Evolutionary conservation across 2,888 invertebrate genomes (phyloP), one percentile per base, ranked within the genome.

Genomic region (Eristalis pertinax): DNA sequence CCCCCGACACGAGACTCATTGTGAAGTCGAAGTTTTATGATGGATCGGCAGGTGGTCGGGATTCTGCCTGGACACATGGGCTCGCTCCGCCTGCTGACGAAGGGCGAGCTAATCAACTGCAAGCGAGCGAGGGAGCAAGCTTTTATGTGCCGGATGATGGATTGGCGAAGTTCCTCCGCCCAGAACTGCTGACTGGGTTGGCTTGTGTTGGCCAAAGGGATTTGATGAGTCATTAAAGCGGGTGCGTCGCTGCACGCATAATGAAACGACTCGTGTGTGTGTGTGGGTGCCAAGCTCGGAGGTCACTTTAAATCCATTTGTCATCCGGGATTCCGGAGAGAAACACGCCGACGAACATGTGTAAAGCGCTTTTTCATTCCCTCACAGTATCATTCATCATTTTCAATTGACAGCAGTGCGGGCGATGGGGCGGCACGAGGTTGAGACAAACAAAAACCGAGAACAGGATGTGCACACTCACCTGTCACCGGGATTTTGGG

Each of bases 91-190:
- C 65, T 43, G 75, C 64, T 15, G 50, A 60, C 65, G 70, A 56
- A 24, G 83, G 73, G 43, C 35, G 60, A 78, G 68, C 69, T 83
- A 77, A 83, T 83, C 77, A 83, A 82, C 76, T 82, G 76, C 50
- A 65, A 82, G 76, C 77, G 76, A 68, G 35, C 35, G 32, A 68
- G 35, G 11, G 32, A 32, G 32, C 5, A 7, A 32, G 83, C 70
- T 84, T 84, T 84, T 74, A 84, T 84, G 73, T 64, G 15, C 38
- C 26, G 56, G 41, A 78, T 84, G 83, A 84, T 74, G 64, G 73
- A 84, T 74, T 58, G 62, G 38, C 19, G 60, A 50, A 62, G 38
- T 35, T 19, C 32, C 26, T 38, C n/a, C 19, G 19, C 50, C 50
- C 26, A 32, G 38, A 60, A 43, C 32, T 32, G 19, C 38, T 19